Evolutionary conservation across 2,797 vertebrate genomes (phyloP).

Genomic region (Ibycter americanus): DNA sequence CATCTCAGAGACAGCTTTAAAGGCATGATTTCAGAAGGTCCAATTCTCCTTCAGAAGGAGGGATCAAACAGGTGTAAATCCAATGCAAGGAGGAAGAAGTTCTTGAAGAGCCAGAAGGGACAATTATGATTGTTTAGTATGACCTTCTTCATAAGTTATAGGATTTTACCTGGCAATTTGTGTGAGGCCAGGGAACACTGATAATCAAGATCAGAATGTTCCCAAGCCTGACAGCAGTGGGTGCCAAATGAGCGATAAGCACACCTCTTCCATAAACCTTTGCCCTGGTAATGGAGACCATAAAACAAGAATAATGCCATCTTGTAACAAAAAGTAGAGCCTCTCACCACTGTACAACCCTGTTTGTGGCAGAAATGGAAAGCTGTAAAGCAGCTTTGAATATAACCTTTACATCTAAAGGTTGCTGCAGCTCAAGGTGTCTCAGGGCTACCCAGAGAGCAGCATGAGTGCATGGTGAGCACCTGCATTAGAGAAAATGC

Average conservation of each 20-base stretch:
- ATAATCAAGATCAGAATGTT: background rate
- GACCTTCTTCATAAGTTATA: background rate
- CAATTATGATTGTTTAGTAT: background rate
- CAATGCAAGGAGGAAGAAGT: background rate
- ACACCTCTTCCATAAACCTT: slow-evolving; percentile 25
- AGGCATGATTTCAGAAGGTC: background rate
- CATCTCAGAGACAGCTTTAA: background rate
- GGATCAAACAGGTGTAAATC: background rate
- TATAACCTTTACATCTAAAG: background rate
- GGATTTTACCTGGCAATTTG: background rate
- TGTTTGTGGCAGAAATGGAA: background rate
- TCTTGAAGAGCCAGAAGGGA: background rate
- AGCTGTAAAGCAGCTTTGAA: background rate
- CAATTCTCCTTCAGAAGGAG: background rate
- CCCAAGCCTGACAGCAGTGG: background rate
- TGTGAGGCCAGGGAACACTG: background rate
- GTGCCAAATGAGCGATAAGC: background rate
- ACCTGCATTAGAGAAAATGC: background rate
- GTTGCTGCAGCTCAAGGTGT: background rate
- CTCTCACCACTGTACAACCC: background rate
- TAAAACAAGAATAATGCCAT: background rate
- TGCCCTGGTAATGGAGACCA: background rate
- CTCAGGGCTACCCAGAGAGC: background rate
- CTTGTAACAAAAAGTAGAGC: background rate
- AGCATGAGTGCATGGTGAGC: background rate